Conservation (phyloP, 1,140 invertebrate genomes). For the Drosophila carrolli region DNA sequence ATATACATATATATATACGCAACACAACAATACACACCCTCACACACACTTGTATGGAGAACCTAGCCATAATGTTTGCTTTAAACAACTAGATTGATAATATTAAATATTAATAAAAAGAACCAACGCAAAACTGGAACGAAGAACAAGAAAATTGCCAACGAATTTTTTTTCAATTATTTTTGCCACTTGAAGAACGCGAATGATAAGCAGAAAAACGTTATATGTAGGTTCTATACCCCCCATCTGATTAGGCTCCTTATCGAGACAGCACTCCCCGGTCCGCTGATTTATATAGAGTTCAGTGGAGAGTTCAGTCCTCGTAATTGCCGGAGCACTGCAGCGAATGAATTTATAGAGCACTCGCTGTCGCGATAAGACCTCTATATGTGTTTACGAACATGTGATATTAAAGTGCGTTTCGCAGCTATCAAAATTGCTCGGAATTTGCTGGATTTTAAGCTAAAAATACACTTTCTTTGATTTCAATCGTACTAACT, state of each 20-base stretch:
- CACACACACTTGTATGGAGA: conserved; percentile 34
- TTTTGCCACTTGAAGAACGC: conserved; percentile 10
- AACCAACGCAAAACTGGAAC: conserved; percentile 49
- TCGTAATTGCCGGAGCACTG: conserved; percentile 12
- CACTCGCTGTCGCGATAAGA: conserved; percentile 17
- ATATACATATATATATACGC: conserved; percentile 23
- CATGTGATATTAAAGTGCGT: conserved; percentile 28
- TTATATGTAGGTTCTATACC: neutral
- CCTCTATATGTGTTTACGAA: neutral
- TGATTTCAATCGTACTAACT: no score
- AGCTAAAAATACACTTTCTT: neutral
- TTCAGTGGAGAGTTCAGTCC: conserved; percentile 29
- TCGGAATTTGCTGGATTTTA: neutral
- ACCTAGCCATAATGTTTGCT: conserved; percentile 41
- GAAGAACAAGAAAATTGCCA: conserved; percentile 24
- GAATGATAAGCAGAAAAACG: conserved; percentile 12
- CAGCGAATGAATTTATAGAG: conserved; percentile 35
- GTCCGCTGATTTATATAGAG: conserved; percentile 38
- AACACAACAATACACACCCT: conserved; percentile 17
- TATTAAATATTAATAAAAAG: conserved; percentile 49
- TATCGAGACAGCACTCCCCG: conserved; percentile 29
- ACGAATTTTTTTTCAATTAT: conserved; percentile 9
- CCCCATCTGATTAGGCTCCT: conserved; percentile 14
- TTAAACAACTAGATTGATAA: conserved; percentile 46
- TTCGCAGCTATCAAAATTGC: neutral